Evolutionary conservation across 2,797 vertebrate species (phyloP).

Genomic region (Acanthis flammea): DNA sequence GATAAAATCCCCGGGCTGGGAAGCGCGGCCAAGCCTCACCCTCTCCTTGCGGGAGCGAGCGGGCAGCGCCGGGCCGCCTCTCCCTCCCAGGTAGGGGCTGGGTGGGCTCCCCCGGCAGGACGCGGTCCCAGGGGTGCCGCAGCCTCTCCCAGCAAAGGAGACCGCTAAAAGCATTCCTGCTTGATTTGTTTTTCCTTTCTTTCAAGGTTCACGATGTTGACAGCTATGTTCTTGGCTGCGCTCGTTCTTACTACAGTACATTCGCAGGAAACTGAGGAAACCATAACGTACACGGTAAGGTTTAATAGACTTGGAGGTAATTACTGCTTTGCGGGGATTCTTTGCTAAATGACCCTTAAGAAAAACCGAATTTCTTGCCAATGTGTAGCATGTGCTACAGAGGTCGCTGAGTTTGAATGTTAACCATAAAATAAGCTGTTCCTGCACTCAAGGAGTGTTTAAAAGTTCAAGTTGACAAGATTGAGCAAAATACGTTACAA

Average conservation of each 20-base stretch:
- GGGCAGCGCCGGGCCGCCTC: not conserved
- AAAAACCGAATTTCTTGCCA: not conserved
- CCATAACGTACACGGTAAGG: constrained; percentile 91
- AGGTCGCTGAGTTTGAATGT: not conserved
- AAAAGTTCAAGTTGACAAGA: not conserved
- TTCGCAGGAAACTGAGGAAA: constrained; percentile 89
- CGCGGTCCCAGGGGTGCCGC: not conserved
- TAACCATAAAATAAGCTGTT: not conserved
- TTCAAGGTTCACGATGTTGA: constrained; percentile 78
- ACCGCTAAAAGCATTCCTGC: not conserved
- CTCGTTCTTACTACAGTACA: constrained; percentile 81
- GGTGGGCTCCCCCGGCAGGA: not conserved
- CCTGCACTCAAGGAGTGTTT: not conserved
- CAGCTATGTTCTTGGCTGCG: constrained; percentile 72
- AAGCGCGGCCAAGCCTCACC: not conserved
- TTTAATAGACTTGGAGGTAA: constrained; percentile 30
- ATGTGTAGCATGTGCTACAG: not conserved
- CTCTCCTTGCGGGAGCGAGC: not conserved
- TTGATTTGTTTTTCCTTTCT: constrained; percentile 45
- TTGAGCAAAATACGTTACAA: not conserved
- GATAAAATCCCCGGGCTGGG: not conserved
- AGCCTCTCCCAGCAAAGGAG: not conserved
- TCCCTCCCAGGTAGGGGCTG: not conserved
- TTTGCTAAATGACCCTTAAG: constrained; percentile 1
- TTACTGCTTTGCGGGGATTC: constrained; percentile 28